Base-by-base conservation (phyloP, 1,140 invertebrate genomes). In the Drosophila guanche region DNA sequence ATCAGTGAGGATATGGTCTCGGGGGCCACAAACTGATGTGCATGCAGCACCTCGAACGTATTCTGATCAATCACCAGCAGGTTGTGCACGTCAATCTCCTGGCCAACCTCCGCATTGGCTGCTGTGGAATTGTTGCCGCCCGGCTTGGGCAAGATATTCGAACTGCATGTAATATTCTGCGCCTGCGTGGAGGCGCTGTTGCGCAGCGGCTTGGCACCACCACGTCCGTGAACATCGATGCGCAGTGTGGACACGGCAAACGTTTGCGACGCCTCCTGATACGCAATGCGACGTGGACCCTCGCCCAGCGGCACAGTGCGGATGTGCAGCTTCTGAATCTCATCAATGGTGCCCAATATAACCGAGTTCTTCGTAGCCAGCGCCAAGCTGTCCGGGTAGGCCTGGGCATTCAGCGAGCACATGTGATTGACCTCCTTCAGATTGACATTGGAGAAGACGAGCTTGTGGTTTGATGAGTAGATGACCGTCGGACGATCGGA, bases 381-480 rank as follows among this genome's bases (percentile, higher is more conserved):
- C 12, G 98, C 98, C 88, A 99, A 94, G 92, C 95, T 97, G 91
- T 99, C 97, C 0, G 97, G 96, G 93, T 99, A 99, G 0, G 97
- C 96, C 88, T 97, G 95, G 0, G 98, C 96, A 92, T 99, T 98
- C 1, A 99, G 92, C 0, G 98, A 98, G 92, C 98, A 99, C 98
- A 99, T 99, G 89, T 99, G 97, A 89, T 97, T 98, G 0, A 99
- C 98, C 92, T 99, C 97, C 91, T 98, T 98, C 8, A 99, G 93
- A 92, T 99, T 99, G 1, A 99, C 99, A 93, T 99, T 99, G 22
- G 98, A 99, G 92, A 99, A 99, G 0, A 99, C 98, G 3, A 99
- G 93, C 92, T 99, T 99, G 90, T 99, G 97, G 93, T 99, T 99
- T 6, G 97, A 99, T 6, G 98, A 99, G 92, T 99, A 99, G 73